Conservation (phyloP, 2,797 vertebrate species). For the Coilia nasus region DNA sequence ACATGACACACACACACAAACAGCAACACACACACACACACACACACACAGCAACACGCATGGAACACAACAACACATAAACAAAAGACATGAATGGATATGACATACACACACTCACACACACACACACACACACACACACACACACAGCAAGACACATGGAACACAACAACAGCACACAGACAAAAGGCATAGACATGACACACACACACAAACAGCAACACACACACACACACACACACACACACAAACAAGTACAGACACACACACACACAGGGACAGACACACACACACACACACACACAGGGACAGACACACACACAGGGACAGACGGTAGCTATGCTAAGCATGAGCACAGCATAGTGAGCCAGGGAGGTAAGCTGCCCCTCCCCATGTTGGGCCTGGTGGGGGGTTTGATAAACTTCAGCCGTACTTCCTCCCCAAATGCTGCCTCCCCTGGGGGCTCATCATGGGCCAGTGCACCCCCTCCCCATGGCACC, state of each 20-base stretch:
- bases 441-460: slow-evolving; percentile 5
- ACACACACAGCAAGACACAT: no score
- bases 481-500: neutral
- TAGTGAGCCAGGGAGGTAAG: neutral
- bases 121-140: no score
- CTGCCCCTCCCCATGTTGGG: neutral
- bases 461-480: neutral
- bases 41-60: no score
- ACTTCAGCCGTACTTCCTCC: neutral
- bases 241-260: neutral
- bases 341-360: neutral
- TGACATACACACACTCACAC: no score
- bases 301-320: neutral
- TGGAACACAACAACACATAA: neutral
- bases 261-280: neutral
- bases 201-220: no score
- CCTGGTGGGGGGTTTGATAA: neutral
- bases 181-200: no score
- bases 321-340: neutral
- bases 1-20: no score
- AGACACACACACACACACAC: neutral
- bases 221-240: no score
- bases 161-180: no score
- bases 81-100: no score
- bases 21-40: no score